A percentile compares a stretch with the other conserved stretches of the same genome.
These are phyloP conservation scores for Drosophila parabipectinata DNA, from an alignment of 1,140 invertebrate genomes.

Conservation along the genomic window DNA sequence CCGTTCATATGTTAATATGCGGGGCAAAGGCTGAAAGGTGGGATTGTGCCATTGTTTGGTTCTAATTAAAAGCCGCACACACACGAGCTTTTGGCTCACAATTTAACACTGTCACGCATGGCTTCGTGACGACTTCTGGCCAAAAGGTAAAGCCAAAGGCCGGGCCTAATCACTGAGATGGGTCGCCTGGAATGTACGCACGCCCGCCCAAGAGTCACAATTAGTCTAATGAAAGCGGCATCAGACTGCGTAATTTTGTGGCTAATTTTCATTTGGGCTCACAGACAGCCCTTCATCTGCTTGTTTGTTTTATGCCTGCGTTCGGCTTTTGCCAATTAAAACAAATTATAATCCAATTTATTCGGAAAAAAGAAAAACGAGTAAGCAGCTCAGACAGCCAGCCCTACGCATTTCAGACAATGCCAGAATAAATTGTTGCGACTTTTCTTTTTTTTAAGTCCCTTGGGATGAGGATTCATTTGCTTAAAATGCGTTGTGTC, in stretches of 20 bases:
- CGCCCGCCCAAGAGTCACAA: slow-evolving; percentile 68
- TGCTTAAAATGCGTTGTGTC: slow-evolving; percentile 53
- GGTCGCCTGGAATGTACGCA: slow-evolving; percentile 25
- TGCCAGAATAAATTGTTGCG: slow-evolving; percentile 29
- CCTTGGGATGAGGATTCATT: slow-evolving; percentile 49
- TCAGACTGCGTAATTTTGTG: slow-evolving; percentile 74
- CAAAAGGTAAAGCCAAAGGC: slow-evolving; percentile 35
- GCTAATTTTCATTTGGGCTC: slow-evolving; percentile 58
- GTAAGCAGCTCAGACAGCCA: slow-evolving; percentile 27
- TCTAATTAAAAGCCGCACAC: slow-evolving; percentile 73
- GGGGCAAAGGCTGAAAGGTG: slow-evolving; percentile 48
- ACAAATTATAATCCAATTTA: slow-evolving; percentile 82
- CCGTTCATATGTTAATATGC: slow-evolving; percentile 77
- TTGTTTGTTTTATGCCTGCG: slow-evolving; percentile 40
- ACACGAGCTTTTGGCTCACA: slow-evolving; percentile 31
- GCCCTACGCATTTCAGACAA: slow-evolving; percentile 60
- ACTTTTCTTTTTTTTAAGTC: slow-evolving; percentile 12
- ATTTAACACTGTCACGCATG: slow-evolving; percentile 80
- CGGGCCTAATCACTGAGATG: slow-evolving; percentile 64
- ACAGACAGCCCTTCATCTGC: slow-evolving; percentile 13
- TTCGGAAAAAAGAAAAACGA: slow-evolving; percentile 26
- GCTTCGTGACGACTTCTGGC: slow-evolving; percentile 64
- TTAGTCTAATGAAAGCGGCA: slow-evolving; percentile 80
- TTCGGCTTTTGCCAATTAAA: slow-evolving; percentile 73
- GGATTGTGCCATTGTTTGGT: slow-evolving; percentile 52